Evolutionary conservation across 2,888 invertebrate genomes (phyloP).

Genomic region (Carcina quercana): DNA sequence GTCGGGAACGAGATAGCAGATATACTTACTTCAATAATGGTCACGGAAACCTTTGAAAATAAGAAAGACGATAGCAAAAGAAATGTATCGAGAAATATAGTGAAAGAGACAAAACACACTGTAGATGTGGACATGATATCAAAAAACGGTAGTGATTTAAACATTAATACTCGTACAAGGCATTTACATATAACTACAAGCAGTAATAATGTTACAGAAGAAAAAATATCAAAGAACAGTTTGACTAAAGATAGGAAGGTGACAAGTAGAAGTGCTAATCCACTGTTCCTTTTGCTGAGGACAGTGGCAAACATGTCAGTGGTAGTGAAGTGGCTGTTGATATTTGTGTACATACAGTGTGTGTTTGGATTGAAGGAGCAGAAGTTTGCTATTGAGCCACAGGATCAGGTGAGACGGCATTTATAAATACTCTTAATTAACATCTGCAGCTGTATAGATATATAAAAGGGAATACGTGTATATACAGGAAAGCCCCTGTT

Average conservation of each 20-base stretch:
- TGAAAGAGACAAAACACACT: background rate
- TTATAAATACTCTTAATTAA: background rate
- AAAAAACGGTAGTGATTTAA: background rate
- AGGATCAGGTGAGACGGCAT: constrained; percentile 54
- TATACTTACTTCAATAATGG: too few relatives aligned
- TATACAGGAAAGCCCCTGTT: too few relatives aligned
- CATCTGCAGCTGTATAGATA: too few relatives aligned
- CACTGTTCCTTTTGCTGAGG: constrained; percentile 59
- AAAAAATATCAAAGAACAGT: background rate
- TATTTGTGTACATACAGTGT: constrained; percentile 31
- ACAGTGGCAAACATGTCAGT: constrained; percentile 26
- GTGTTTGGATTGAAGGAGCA: constrained; percentile 51
- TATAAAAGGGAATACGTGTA: too few relatives aligned
- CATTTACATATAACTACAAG: background rate
- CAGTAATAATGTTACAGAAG: too few relatives aligned
- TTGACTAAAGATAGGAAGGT: constrained; percentile 22
- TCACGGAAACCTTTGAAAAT: too few relatives aligned
- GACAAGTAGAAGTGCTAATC: constrained; percentile 53
- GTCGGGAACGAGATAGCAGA: too few relatives aligned
- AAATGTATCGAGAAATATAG: background rate
- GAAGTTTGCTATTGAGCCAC: constrained; percentile 63
- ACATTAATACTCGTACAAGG: background rate
- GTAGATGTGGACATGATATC: too few relatives aligned
- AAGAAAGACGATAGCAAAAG: background rate
- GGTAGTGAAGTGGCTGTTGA: constrained; percentile 32